Evolutionary conservation across 2,113 vertebrate genomes (phyloP), one percentile per base, ranked within the genome.

Genomic region (Atractosteus spatula): DNA sequence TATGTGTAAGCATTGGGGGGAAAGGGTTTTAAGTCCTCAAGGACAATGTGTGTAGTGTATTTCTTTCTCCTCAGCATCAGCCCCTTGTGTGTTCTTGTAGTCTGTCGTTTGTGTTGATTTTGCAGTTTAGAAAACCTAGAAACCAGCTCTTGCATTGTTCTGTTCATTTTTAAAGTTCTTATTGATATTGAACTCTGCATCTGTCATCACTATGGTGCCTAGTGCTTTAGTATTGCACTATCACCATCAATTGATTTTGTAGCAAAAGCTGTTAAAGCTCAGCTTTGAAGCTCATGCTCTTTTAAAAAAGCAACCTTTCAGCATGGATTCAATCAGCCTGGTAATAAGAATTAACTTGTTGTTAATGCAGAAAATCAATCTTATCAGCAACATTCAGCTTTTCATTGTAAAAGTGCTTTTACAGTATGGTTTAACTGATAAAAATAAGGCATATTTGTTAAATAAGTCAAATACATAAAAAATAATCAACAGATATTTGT

Each of bases 301-400:
- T 5, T 44, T 45, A 68, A 16, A 68, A 54, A 55, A 63, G 57
- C 45, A 54, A 16, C 14, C 5, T 54, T 14, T 44, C 14, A n/a
- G 73, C 41, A 41, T 41, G 64, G 73, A 74, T 74, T 69, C 61
- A 74, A 69, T 69, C 72, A 54, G 57, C 59, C 17, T 56, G 66
- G 13, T 45, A 45, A 13, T 45, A 68, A 68, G 56, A 43, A 57
- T 57, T 43, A 67, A 62, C 61, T 74, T 66, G 57, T 68, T 74
- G 72, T 59, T 74, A 69, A 74, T 74, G 41, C 10, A 12, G 59
- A 14, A 56, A 74, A 61, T 61, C 57, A 62, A 62, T 69, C 56
- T 68, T 57, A 63, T 74, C 57, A 68, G 65, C 56, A 69, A 57
- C 11, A 8, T 59, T 12, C 59, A 62, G 57, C 72, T 62, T 63